Evolutionary conservation across 1,140 invertebrate species (phyloP), one percentile per base, ranked within the genome.

Genomic region (Monochamus saltuarius): DNA sequence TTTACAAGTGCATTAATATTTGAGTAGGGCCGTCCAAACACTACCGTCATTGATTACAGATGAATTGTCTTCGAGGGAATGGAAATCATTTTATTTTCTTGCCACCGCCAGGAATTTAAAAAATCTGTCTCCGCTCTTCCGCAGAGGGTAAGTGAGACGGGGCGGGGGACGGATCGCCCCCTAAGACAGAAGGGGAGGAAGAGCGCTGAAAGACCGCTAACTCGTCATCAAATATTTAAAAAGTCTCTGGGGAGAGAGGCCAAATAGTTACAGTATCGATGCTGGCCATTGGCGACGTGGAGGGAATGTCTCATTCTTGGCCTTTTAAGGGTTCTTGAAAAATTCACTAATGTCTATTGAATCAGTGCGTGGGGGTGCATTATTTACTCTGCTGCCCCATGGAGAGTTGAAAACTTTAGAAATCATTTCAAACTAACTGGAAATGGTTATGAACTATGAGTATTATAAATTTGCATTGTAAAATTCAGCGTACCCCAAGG

Each of bases 211-310:
- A 71, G 65, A 57, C 65, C 62, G 66, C 65, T 69, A 73, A 73
- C 72, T 73, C 61, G 62, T 70, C 69, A 73, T 74, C 69, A 74
- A 74, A 73, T 74, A 74, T 74, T 74, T 73, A 73, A 70, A 64
- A 57, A 64, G 62, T 65, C 64, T 53, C 54, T 50, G 64, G 62
- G 65, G 62, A 67, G 38, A 29, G 53, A 59, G 63, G 60, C 61
- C 66, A 65, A 67, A 67, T 69, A 66, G 64, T 66, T 66, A 58
- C 64, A 43, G 54, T 63, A 61, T 65, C 59, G 63, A 59, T 62
- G 56, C 59, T 58, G 40, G 40, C 38, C 45, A 42, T n/a, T 16
- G 35, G 34, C 19, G 37, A 36, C 52, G 51, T 55, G 53, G 46
- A 51, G 56, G 35, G 53, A 61, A 56, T 56, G 39, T 49, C 29